These are phyloP conservation scores for Drosophila limbata DNA, from an alignment of 2,888 invertebrate species.

Conservation along the genomic window DNA sequence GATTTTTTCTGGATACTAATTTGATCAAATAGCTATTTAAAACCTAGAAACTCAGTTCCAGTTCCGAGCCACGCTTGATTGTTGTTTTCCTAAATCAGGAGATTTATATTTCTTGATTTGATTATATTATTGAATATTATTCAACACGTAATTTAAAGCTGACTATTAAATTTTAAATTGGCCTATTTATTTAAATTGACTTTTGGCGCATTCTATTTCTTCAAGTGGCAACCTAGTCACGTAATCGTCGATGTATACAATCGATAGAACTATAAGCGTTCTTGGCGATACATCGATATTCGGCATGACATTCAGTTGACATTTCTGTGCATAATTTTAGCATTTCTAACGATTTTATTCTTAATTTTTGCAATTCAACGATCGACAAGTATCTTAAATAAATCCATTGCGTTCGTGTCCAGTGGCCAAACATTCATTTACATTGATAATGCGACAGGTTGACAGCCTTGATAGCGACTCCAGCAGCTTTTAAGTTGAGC, in stretches of 20 bases:
- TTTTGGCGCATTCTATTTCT: not conserved
- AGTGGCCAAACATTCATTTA: slow-evolving; percentile 3
- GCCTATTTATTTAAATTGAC: not conserved
- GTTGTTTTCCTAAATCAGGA: no score
- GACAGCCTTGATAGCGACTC: slow-evolving; percentile 28
- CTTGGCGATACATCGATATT: slow-evolving; percentile 45
- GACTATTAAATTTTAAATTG: no score
- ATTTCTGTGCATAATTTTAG: slow-evolving; percentile 69
- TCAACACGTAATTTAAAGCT: no score
- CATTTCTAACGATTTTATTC: slow-evolving; percentile 55
- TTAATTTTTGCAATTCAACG: slow-evolving; percentile 51
- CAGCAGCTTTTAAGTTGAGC: slow-evolving; percentile 49
- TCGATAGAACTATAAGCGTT: slow-evolving; percentile 35
- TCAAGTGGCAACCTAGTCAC: not conserved
- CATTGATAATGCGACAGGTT: slow-evolving; percentile 45
- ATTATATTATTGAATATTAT: no score
- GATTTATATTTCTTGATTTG: no score
- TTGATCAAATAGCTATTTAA: no score
- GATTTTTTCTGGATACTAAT: no score
- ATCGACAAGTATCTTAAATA: slow-evolving; percentile 34
- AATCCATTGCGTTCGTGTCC: slow-evolving; percentile 8
- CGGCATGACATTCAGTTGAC: slow-evolving; percentile 84
- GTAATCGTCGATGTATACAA: slow-evolving; percentile 5
- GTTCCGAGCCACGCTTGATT: no score
- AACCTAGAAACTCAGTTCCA: no score